Base-by-base conservation (phyloP, 2,888 invertebrate species). In the Bedellia somnulentella region DNA sequence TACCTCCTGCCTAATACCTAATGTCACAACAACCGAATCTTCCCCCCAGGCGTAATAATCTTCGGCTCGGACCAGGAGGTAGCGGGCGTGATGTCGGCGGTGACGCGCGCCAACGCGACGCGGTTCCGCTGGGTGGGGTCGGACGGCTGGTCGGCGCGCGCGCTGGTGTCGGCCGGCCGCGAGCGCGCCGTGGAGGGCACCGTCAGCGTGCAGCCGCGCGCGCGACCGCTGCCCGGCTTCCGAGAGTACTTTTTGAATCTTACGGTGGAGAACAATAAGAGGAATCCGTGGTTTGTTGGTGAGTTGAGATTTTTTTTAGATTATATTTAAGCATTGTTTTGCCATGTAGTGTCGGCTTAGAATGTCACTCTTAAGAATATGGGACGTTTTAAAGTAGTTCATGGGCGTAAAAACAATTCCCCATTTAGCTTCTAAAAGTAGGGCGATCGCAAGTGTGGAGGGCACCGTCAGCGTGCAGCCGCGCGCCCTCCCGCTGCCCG, bases 241-340 rank as follows among this genome's bases (percentile, higher is more conserved):
- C 83, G 85, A 43, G 86, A 89, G 43, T 93, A 94, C 61, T 94
- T 94, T 63, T 81, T 91, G 25, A 81, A 81, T 45, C 79, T 93
- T 31, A 91, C 88, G 24, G 90, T 92, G 17, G 86, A 89, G 51
- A 91, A 86, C 56, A 96, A 96, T 64, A 78, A 77, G 35, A 80
- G 94, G 39, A 96, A 97, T 71, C 95, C 95, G 2, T 96, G 96
- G 96, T 96, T 96, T 80, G 84, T 88, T 25, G 92, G 92, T 92
- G 75, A 83, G 82, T 73, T 12, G n/a, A n/a, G n/a, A n/a, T n/a
- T n/a, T n/a, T n/a, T n/a, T n/a, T n/a, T n/a, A n/a, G n/a, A n/a
- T n/a, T n/a, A n/a, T n/a, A n/a, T n/a, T n/a, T n/a, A n/a, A n/a
- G n/a, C n/a, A n/a, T n/a, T n/a, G n/a, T n/a, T n/a, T n/a, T n/a